Percentiles rank a stretch among this genome's conserved stretches.
phyloP scores from a whole-genome alignment of 2,797 vertebrate species.

The Arrhamphus sclerolepis region DNA sequence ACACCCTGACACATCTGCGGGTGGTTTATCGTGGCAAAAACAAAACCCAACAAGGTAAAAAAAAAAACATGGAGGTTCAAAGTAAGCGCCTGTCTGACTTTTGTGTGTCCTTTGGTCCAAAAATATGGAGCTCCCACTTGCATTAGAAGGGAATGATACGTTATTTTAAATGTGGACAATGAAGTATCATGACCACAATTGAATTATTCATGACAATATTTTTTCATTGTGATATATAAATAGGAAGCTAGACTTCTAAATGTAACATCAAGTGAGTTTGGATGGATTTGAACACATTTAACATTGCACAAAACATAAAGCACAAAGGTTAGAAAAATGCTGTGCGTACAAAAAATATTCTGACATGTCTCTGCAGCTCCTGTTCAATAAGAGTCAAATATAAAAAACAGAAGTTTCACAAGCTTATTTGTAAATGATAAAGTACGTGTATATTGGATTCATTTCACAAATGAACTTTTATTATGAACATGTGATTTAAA shows the following conservation, averaged over 20 bases:
- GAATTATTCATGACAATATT: neutral
- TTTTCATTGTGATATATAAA: neutral
- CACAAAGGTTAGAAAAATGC: neutral
- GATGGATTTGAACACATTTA: neutral
- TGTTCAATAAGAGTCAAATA: neutral
- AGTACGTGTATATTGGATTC: neutral
- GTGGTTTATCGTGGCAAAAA: conserved; percentile 16
- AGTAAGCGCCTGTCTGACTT: conserved; percentile 14
- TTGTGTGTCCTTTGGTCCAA: conserved; percentile 4
- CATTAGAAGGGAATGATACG: neutral
- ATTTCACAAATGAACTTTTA: too few species aligned
- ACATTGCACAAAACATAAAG: neutral
- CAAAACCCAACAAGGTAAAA: neutral
- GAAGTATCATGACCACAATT: neutral
- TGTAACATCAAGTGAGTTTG: neutral
- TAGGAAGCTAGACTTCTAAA: conserved; percentile 6
- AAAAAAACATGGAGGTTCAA: conserved; percentile 10
- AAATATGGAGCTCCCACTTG: conserved; percentile 21
- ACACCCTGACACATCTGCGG: conserved; percentile 12
- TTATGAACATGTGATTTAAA: neutral
- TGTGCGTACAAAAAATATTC: neutral
- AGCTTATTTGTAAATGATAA: neutral
- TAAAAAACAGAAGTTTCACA: neutral
- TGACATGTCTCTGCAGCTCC: too few species aligned
- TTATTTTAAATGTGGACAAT: neutral